Evolutionary conservation across 2,113 vertebrate genomes (phyloP), one percentile per base, ranked within the genome.

Genomic region (Chaetops frenatus): DNA sequence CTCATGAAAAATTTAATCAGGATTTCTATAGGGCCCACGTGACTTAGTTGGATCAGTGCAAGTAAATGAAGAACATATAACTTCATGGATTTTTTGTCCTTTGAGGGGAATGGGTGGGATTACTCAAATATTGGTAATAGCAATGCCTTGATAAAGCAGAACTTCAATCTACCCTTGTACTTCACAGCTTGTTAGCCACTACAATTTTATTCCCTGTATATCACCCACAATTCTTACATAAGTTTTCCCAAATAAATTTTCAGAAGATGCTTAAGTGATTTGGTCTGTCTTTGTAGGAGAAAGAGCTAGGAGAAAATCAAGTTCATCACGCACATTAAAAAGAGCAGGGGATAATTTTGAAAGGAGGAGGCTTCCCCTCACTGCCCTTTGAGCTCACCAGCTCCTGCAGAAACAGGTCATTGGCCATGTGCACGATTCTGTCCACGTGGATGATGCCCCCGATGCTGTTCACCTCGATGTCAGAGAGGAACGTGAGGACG

Each of bases 341-440:
- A 16, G 36, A 61, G 38, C 40, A 57, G 56, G 24, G 33, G 17
- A 36, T 31, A 85, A 21, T 44, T 76, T 40, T 36, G 57, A 90
- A 29, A 65, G 1, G 11, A 1, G 1, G 66, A 87, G 42, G 29
- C 35, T 82, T 80, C 33, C 58, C 54, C 10, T 8, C 19, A 2
- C 7, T 29, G 60, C 57, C 48, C 69, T 86, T 6, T 53, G 60
- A 38, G 86, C 78, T 71, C 97, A 99, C 99, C 99, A 99, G 99
- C 94, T 99, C 99, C 83, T 97, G 98, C 50, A 99, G 91, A 97
- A 99, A 99, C 33, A 99, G 96, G 83, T 99, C 99, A 28, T 99
- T 99, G 96, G 99, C 99, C 97, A 98, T 74, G 81, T 99, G 99
- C 86, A 99, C 98, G 3, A 99, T 99, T 20, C 97, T 98, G 92